Base-by-base conservation (phyloP, 1,140 invertebrate genomes). In the Dreissena polymorpha region DNA sequence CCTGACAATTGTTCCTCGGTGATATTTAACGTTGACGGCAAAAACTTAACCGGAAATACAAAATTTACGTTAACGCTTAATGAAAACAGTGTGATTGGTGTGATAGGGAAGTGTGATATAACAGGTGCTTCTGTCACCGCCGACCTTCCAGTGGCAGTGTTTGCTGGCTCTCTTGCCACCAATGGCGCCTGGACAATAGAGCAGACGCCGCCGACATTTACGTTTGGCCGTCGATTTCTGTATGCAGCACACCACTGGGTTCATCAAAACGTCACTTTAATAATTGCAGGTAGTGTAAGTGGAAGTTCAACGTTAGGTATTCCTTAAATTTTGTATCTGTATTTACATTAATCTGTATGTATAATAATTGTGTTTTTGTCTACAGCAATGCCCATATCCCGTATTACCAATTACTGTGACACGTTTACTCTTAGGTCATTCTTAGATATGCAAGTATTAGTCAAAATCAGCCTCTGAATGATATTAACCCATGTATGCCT, bases 121-220 rank as follows among this genome's bases (percentile, higher is more conserved):
- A 67, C 79, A 10, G 79, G 79, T 73, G 79, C 71, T 82, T 57
- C 25, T 29, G 49, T 82, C 23, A 27, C 39, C 55, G 73, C 79
- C 53, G 29, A 27, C 50, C 79, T 72, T 74, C 79, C 79, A 64
- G 53, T 74, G 18, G 67, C 29, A 53, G 79, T 82, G 8, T 63
- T 82, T 60, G 49, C 57, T 74, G 6, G 79, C 60, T 21, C 63
- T 53, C 29, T 23, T 13, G 18, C 57, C 57, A 60, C 57, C 2
- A 60, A 60, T 23, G 25, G 60, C 1, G 29, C 13, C 18, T 55
- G 25, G 10, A 55, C 57, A 0, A 29, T 82, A 13, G 79, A 74
- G 57, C 79, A 82, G 65, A 49, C 74, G 25, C 70, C 29, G 8
- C 70, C 79, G 13, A 65, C 21, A 13, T 27, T 23, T 23, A 73